Evolutionary conservation across 2,888 invertebrate species (phyloP).

Genomic region (Pocota personata): DNA sequence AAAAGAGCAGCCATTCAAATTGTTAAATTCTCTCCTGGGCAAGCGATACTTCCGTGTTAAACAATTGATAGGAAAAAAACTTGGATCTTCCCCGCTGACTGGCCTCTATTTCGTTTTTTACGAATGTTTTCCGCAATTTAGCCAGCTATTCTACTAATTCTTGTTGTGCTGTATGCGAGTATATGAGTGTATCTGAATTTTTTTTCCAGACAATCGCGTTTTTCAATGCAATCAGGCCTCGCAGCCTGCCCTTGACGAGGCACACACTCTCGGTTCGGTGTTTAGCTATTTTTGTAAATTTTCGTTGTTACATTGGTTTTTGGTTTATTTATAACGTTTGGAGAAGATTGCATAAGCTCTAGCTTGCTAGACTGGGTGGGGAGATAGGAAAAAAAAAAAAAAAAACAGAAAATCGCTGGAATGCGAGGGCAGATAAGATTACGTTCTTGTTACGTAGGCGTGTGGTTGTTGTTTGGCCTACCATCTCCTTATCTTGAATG

Average conservation of each 20-base stretch:
- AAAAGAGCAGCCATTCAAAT: constrained; percentile 15
- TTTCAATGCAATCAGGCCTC: neutral
- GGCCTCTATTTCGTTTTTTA: neutral
- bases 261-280: neutral
- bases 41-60: neutral
- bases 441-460: constrained; percentile 25
- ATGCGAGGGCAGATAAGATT: constrained; percentile 48
- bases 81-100: neutral
- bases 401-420: constrained; percentile 1
- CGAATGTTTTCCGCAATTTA: neutral
- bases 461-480: neutral
- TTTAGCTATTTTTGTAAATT: constrained; percentile 65
- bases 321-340: constrained; percentile 51
- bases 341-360: constrained; percentile 63
- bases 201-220: constrained; percentile 27
- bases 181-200: neutral
- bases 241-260: constrained; percentile 31
- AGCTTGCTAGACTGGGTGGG: neutral
- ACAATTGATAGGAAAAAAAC: neutral
- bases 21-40: neutral
- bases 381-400: neutral
- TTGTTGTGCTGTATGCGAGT: too few relatives aligned
- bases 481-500: neutral
- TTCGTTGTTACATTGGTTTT: constrained; percentile 54
- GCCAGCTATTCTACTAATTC: neutral